Base-by-base conservation (phyloP, 2,797 vertebrate genomes). In the Spinus olivaceus region DNA sequence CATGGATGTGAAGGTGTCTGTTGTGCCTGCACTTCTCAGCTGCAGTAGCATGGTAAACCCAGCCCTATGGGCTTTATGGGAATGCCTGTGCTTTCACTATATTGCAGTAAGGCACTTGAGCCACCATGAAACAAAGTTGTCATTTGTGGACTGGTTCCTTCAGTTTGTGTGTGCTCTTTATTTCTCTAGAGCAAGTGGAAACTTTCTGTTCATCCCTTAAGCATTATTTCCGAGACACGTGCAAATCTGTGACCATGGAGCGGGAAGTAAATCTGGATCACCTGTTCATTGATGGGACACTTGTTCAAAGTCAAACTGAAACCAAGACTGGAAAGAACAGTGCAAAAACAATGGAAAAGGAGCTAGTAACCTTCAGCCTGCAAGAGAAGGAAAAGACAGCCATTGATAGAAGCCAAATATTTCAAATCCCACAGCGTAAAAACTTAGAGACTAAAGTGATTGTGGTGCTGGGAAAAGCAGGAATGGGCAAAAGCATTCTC, bases 401-500 rank as follows among this genome's bases (percentile, higher is more conserved):
- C 8, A 41, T 98, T 60, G 81, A 89, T 8, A 96, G 88, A 60
- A 97, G 69, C 9, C 97, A 98, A 90, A 97, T 99, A 83, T 98
- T 99, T 95, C 83, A 97, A 21, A 28, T 87, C 4, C 64, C 85
- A 2, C 81, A 73, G n/a, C 80, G 25, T 93, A 96, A 88, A 73
- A 94, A 90, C 4, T 97, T 96, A 42, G 97, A 98, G 28, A 98
- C 98, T 42, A 97, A 91, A 17, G 98, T 98, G 59, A 95, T 99
- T 8, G 92, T 98, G 32, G 84, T 99, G 14, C 93, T 99, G 30
- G 99, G 98, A 33, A 98, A 98, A 79, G 98, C 98, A 0, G 98
- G 99, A 35, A 98, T 98, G 94, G 99, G 99, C 10, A 99, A 99
- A 97, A 99, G 98, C 63, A 97, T 97, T 12, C 97, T 99, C 41